Conservation (phyloP, 2,888 invertebrate species). For the Cryptops parisi region DNA sequence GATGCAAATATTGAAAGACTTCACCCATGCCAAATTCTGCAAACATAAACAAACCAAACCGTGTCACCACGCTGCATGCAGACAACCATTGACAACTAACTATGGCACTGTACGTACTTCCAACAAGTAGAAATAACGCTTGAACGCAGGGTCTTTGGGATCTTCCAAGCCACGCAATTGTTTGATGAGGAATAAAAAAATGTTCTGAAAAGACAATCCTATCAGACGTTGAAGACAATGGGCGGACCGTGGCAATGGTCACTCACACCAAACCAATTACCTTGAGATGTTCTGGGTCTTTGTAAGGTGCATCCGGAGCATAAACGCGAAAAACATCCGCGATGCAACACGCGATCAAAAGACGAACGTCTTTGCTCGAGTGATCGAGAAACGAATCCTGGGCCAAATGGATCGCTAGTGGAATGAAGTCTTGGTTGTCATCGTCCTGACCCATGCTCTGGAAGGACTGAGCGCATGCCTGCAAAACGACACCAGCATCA, state of each 20-base stretch:
- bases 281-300: conserved; percentile 84
- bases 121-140: conserved; percentile 89
- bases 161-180: conserved; percentile 86
- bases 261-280: conserved; percentile 25
- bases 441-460: conserved; percentile 92
- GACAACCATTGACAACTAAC: too few species aligned
- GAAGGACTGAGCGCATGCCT: conserved; percentile 74
- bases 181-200: conserved; percentile 87
- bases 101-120: conserved; percentile 50
- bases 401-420: conserved; percentile 78
- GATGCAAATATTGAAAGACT: conserved; percentile 97
- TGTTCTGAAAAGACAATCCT: conserved; percentile 41
- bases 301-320: conserved; percentile 95
- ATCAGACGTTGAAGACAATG: not conserved
- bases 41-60: not conserved
- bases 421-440: conserved; percentile 80
- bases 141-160: conserved; percentile 93
- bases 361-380: conserved; percentile 77
- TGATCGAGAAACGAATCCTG: conserved; percentile 86
- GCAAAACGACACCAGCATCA: not conserved
- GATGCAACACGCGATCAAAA: conserved; percentile 91
- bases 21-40: conserved; percentile 87
- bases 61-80: too few species aligned
- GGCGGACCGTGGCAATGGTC: not conserved
- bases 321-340: conserved; percentile 93